Evolutionary conservation across 2,888 invertebrate genomes (phyloP).

Genomic region (Andrena minutula): DNA sequence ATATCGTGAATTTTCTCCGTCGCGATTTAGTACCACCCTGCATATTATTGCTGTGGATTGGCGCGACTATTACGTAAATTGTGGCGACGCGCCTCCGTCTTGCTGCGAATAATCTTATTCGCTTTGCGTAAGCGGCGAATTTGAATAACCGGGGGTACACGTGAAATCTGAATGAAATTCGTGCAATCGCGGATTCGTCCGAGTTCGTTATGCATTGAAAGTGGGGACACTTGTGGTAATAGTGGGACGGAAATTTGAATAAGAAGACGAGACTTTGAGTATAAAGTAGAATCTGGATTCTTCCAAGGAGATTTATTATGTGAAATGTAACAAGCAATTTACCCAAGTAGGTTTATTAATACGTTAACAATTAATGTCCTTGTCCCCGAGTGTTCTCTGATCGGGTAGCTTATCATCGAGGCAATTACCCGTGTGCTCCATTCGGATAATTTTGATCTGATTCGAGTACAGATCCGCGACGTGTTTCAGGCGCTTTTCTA

Average conservation of each 20-base stretch:
- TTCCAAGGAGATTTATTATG: no score
- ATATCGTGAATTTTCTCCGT: slow-evolving; percentile 36
- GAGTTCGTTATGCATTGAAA: neutral
- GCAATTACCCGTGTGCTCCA: neutral
- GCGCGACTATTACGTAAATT: slow-evolving; percentile 39
- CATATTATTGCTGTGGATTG: neutral
- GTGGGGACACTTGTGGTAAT: neutral
- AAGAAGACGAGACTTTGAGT: no score
- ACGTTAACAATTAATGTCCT: no score
- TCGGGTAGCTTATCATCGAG: neutral
- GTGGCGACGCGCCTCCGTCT: neutral
- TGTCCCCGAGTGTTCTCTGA: neutral
- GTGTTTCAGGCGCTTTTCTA: slow-evolving; percentile 20
- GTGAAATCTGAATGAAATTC: neutral
- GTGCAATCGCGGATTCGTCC: neutral
- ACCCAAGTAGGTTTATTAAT: no score
- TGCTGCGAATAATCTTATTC: slow-evolving; percentile 17
- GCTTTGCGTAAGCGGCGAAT: neutral
- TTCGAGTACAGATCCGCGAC: neutral
- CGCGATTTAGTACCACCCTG: slow-evolving; percentile 22
- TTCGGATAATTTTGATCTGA: neutral
- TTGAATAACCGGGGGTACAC: neutral
- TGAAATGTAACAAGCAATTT: no score
- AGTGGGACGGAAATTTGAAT: no score
- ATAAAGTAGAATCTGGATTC: no score